These are phyloP conservation scores for Rhinella marina DNA, from an alignment of 2,797 vertebrate genomes.

Conservation along the genomic window DNA sequence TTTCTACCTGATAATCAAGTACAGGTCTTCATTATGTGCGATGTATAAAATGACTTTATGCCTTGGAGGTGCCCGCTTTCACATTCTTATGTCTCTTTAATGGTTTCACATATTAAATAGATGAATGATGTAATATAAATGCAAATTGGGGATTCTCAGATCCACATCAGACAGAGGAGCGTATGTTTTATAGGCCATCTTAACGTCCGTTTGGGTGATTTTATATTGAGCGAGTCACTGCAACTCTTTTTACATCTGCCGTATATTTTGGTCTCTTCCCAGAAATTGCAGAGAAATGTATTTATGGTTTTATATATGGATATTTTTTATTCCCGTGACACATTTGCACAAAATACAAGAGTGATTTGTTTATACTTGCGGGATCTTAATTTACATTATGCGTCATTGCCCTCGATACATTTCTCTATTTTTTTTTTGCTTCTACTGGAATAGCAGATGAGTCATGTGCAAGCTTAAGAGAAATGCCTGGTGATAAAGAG, in stretches of 20 bases:
- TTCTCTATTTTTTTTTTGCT: slow-evolving; percentile 32
- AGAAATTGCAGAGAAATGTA: slow-evolving; percentile 40
- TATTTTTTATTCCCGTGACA: slow-evolving; percentile 18
- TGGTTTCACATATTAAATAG: slow-evolving; percentile 62
- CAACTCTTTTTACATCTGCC: slow-evolving; percentile 31
- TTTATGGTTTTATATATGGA: slow-evolving; percentile 27
- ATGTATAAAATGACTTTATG: slow-evolving; percentile 46
- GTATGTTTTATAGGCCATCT: slow-evolving; percentile 49
- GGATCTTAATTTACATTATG: slow-evolving; percentile 35
- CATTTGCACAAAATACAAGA: slow-evolving; percentile 33
- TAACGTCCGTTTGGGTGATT: slow-evolving; percentile 42
- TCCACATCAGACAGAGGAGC: slow-evolving; percentile 40
- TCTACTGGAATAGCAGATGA: slow-evolving; percentile 23
- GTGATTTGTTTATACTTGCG: slow-evolving; percentile 46
- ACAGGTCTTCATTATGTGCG: slow-evolving; percentile 33
- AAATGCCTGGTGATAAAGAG: slow-evolving; percentile 1
- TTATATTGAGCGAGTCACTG: slow-evolving; percentile 45
- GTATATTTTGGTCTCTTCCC: slow-evolving; percentile 38
- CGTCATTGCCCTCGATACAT: slow-evolving; percentile 30
- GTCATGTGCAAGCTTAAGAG: slow-evolving; percentile 1
- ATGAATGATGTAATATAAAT: slow-evolving; percentile 63
- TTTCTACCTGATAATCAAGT: slow-evolving; percentile 21
- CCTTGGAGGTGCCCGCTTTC: slow-evolving; percentile 38
- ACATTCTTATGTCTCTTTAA: slow-evolving; percentile 59
- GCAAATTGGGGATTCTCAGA: slow-evolving; percentile 45